Percentiles rank a stretch among this genome's conserved stretches.
These are phyloP conservation scores for Acridotheres tristis DNA, from an alignment of 2,797 vertebrate genomes.

Conservation along the genomic window DNA sequence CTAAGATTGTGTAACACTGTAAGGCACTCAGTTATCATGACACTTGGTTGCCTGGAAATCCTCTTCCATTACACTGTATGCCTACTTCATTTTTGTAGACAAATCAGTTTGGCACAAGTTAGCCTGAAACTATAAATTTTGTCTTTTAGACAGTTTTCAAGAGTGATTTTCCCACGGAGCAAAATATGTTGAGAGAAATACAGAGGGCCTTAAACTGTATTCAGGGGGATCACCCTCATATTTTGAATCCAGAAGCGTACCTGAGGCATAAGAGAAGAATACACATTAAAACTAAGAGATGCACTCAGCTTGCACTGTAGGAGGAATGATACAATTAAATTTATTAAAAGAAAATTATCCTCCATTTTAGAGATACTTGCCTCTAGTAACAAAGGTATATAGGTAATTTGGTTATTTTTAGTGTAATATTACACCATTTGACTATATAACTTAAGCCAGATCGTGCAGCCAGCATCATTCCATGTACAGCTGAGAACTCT, in stretches of 20 bases:
- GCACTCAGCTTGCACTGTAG: not conserved
- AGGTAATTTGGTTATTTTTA: not conserved
- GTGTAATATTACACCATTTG: not conserved
- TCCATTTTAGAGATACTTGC: not conserved
- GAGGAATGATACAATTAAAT: not conserved
- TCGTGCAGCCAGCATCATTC: not conserved
- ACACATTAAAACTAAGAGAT: not conserved
- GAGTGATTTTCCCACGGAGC: not conserved
- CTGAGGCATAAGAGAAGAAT: not conserved
- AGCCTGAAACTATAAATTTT: conserved; percentile 17
- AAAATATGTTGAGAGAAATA: not conserved
- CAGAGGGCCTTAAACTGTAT: not conserved
- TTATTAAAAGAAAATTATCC: not conserved
- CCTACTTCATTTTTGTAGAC: conserved; percentile 4
- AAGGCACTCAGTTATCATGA: conserved; percentile 40
- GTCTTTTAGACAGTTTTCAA: not conserved
- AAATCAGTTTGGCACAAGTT: conserved; percentile 38
- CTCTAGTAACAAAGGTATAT: not conserved
- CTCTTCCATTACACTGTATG: not conserved
- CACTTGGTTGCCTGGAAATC: conserved; percentile 21
- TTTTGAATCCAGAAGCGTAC: not conserved
- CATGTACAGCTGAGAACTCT: not conserved
- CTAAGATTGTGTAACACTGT: not conserved
- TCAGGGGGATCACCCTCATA: not conserved
- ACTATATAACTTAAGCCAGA: not conserved